A percentile compares a stretch with the other conserved stretches of the same genome.
Evolutionary conservation across 2,113 vertebrate species (phyloP).

Genomic region (Machaerirhynchus nigripectus): DNA sequence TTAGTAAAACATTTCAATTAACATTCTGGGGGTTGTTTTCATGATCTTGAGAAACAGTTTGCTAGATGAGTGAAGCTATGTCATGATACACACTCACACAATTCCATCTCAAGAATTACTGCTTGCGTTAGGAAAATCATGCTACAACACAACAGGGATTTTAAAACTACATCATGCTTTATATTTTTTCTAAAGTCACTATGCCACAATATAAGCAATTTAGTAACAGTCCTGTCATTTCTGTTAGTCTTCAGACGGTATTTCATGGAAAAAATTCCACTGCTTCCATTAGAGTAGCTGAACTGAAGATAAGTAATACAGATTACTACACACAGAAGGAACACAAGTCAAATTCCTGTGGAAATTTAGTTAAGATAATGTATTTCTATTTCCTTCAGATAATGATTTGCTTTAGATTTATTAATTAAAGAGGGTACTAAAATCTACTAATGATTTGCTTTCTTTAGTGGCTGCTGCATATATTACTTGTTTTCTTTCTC

Average conservation of each 20-base stretch:
- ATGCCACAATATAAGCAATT: background rate
- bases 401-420: background rate
- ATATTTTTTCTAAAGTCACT: background rate
- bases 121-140: background rate
- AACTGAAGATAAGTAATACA: background rate
- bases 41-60: background rate
- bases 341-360: background rate
- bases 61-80: background rate
- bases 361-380: background rate
- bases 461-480: background rate
- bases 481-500: background rate
- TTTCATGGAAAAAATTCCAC: background rate
- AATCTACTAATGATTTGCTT: background rate
- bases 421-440: background rate
- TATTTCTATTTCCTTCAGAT: background rate
- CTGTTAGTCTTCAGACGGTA: background rate
- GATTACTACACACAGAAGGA: background rate
- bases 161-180: background rate
- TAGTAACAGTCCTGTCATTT: background rate
- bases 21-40: background rate
- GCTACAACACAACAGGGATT: background rate
- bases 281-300: background rate
- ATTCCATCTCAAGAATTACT: background rate
- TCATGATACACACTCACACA: accelerated
- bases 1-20: background rate